phyloP scores from a whole-genome alignment of 2,888 invertebrate genomes.

The Smittia sp. region DNA sequence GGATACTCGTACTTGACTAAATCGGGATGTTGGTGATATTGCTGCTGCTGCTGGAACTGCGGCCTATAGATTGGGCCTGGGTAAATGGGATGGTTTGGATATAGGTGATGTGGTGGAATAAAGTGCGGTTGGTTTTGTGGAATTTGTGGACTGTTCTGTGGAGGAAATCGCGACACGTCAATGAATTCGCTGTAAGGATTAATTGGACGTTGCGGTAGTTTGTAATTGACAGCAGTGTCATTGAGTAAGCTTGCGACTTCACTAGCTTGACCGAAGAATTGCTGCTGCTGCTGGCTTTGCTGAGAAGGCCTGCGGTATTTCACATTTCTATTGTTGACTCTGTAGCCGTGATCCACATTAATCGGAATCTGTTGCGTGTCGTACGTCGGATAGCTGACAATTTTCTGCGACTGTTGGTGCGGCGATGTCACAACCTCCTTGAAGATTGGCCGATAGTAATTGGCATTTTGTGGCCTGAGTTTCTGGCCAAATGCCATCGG shows the following conservation, averaged over 20 bases:
- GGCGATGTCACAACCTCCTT: conserved; percentile 31
- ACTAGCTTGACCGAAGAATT: conserved; percentile 34
- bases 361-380: background rate
- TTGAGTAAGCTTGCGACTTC: conserved; percentile 53
- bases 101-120: background rate
- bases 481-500: conserved; percentile 36
- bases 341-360: conserved; percentile 20
- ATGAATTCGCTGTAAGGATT: conserved; percentile 66
- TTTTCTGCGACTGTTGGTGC: conserved; percentile 24
- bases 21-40: conserved; percentile 1
- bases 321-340: conserved; percentile 21
- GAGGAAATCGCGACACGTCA: conserved; percentile 28
- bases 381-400: conserved; percentile 23
- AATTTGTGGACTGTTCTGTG: conserved; percentile 22
- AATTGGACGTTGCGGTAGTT: conserved; percentile 63
- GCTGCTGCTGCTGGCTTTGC: conserved; percentile 42
- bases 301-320: conserved; percentile 44
- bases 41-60: background rate
- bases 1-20: conserved; percentile 20
- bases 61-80: background rate
- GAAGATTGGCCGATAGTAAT: conserved; percentile 23
- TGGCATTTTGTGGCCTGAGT: conserved; percentile 8
- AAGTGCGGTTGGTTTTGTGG: background rate
- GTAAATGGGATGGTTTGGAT: conserved; percentile 19
- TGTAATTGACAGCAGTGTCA: conserved; percentile 69